These are phyloP conservation scores for Hyposoter didymator DNA, from an alignment of 2,888 invertebrate species.

Conservation along the genomic window DNA sequence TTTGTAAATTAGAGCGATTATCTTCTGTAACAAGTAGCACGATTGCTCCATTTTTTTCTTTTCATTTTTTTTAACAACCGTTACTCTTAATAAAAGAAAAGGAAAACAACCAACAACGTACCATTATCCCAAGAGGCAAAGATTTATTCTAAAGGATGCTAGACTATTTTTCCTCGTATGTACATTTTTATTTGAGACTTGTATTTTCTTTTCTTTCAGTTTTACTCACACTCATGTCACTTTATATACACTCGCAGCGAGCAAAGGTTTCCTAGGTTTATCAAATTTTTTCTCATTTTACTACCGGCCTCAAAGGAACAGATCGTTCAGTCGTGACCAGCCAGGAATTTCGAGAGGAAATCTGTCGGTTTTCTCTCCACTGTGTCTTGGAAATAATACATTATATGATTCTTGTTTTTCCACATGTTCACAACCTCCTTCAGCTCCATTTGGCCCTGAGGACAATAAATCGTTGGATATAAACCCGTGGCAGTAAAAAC, in stretches of 20 bases:
- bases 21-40: conserved; percentile 53
- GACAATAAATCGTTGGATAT: conserved; percentile 66
- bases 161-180: not conserved
- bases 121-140: not conserved
- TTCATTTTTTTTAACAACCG: conserved; percentile 40
- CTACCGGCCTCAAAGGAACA: conserved; percentile 25
- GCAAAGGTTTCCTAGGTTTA: not conserved
- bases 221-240: not conserved
- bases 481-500: not conserved
- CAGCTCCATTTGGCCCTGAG: conserved; percentile 97
- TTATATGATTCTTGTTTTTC: conserved; percentile 95
- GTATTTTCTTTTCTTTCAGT: not conserved
- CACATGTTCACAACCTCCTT: conserved; percentile 94
- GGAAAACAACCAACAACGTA: conserved; percentile 32
- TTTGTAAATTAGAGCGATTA: conserved; percentile 69
- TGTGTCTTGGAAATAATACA: conserved; percentile 95
- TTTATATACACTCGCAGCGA: conserved; percentile 3
- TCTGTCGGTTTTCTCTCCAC: conserved; percentile 94
- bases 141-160: conserved; percentile 21
- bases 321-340: conserved; percentile 84
- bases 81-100: conserved; percentile 66
- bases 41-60: conserved; percentile 35
- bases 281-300: not conserved
- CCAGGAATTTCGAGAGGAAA: conserved; percentile 96
- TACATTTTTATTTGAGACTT: conserved; percentile 29